Evolutionary conservation across 2,888 invertebrate species (phyloP).

Genomic region (Diarsia brunnea): DNA sequence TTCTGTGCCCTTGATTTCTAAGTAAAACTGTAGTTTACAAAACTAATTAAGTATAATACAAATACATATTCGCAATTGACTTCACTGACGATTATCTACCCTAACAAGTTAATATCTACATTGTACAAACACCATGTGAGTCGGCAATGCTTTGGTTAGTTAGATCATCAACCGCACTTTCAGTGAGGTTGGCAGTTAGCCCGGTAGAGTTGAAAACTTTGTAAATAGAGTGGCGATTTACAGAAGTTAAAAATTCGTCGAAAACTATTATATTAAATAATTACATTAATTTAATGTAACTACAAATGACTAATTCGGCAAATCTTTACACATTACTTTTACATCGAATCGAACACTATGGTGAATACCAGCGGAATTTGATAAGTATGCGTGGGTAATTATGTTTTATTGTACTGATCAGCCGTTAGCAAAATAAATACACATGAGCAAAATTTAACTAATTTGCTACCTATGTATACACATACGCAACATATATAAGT

Average conservation of each 20-base stretch:
- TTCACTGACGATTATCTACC: slow-evolving; percentile 82
- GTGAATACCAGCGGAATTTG: slow-evolving; percentile 77
- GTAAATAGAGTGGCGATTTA: slow-evolving; percentile 80
- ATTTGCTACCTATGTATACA: slow-evolving; percentile 63
- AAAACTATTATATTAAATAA: slow-evolving; percentile 79
- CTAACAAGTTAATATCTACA: slow-evolving; percentile 84
- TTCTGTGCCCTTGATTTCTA: slow-evolving; percentile 80
- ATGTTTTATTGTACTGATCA: slow-evolving; percentile 59
- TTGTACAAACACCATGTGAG: slow-evolving; percentile 80
- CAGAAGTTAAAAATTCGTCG: slow-evolving; percentile 81
- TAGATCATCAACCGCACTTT: slow-evolving; percentile 70
- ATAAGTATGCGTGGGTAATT: slow-evolving; percentile 58
- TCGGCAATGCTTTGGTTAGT: slow-evolving; percentile 69
- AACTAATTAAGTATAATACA: slow-evolving; percentile 75
- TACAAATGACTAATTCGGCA: slow-evolving; percentile 89
- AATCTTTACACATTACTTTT: slow-evolving; percentile 82
- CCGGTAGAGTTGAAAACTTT: slow-evolving; percentile 75
- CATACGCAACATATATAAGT: slow-evolving; percentile 61
- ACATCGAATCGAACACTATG: slow-evolving; percentile 85
- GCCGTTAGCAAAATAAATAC: slow-evolving; percentile 68
- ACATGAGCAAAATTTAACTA: slow-evolving; percentile 61
- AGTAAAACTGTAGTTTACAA: slow-evolving; percentile 69
- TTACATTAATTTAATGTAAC: slow-evolving; percentile 76
- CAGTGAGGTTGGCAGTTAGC: slow-evolving; percentile 73
- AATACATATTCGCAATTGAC: slow-evolving; percentile 83